These are phyloP conservation scores for Chloroceryle inda DNA, from an alignment of 2,797 vertebrate genomes.

Conservation along the genomic window DNA sequence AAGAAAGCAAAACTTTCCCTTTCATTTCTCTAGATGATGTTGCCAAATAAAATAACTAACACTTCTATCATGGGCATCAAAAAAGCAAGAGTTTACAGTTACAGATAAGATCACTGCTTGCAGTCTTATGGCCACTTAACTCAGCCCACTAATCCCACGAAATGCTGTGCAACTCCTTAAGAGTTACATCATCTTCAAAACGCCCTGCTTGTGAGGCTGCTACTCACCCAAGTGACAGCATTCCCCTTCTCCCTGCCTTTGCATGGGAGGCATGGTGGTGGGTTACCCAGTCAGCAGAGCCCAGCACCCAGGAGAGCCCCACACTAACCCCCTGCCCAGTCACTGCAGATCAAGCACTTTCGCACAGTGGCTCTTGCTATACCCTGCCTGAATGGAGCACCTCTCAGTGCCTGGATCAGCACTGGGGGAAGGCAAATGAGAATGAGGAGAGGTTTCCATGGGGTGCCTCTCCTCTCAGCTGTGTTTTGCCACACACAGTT, in stretches of 20 bases:
- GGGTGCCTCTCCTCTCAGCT: neutral
- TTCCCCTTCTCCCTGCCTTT: neutral
- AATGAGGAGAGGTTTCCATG: neutral
- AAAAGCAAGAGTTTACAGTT: neutral
- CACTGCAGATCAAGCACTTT: fast-evolving
- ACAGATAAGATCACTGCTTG: neutral
- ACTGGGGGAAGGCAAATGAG: neutral
- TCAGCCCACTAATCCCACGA: neutral
- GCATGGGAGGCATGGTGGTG: neutral
- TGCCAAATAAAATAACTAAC: neutral
- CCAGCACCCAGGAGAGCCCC: fast-evolving
- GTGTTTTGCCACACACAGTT: neutral
- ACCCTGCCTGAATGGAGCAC: neutral
- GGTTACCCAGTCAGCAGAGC: neutral
- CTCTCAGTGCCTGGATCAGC: neutral
- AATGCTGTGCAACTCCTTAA: neutral
- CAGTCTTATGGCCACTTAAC: neutral
- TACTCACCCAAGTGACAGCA: neutral
- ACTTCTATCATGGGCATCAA: neutral
- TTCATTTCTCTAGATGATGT: neutral
- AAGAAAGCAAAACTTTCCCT: neutral
- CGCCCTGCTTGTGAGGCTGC: neutral
- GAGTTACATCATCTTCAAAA: neutral
- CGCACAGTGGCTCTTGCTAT: neutral
- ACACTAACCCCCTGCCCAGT: neutral